Evolutionary conservation across 1,140 invertebrate genomes (phyloP).

Genomic region (Drosophila funebris): DNA sequence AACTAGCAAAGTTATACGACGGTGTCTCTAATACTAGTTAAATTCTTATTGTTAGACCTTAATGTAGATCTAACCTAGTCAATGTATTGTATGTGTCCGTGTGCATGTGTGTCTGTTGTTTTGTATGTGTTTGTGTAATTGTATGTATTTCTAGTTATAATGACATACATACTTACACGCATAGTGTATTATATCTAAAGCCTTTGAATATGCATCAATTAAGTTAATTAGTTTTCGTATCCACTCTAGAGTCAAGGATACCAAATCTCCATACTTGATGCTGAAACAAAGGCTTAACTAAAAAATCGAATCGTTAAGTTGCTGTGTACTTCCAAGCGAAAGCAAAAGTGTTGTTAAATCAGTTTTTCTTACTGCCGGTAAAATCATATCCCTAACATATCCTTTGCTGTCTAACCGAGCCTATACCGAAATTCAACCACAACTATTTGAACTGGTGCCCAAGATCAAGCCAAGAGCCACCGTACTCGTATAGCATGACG

Average conservation of each 20-base stretch:
- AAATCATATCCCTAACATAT: slow-evolving; percentile 51
- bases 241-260: neutral
- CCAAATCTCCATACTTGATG: slow-evolving; percentile 20
- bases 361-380: slow-evolving; percentile 16
- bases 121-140: slow-evolving; percentile 75
- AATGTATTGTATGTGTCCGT: slow-evolving; percentile 43
- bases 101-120: slow-evolving; percentile 64
- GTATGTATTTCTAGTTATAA: slow-evolving; percentile 63
- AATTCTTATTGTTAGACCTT: slow-evolving; percentile 45
- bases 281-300: slow-evolving; percentile 17
- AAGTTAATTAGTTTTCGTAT: neutral
- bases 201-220: slow-evolving; percentile 23
- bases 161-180: neutral
- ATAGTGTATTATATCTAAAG: slow-evolving; percentile 40
- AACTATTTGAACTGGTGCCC: slow-evolving; percentile 75
- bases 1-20: slow-evolving; percentile 37
- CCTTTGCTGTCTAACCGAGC: slow-evolving; percentile 52
- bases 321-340: slow-evolving; percentile 45
- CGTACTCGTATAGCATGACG: neutral
- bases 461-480: slow-evolving; percentile 61
- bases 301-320: slow-evolving; percentile 34
- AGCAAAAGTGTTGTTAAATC: slow-evolving; percentile 61
- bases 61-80: slow-evolving; percentile 56
- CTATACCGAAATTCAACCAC: slow-evolving; percentile 48
- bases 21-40: slow-evolving; percentile 29